Conservation (phyloP, 2,888 invertebrate genomes). For the Sacculina carcini region DNA sequence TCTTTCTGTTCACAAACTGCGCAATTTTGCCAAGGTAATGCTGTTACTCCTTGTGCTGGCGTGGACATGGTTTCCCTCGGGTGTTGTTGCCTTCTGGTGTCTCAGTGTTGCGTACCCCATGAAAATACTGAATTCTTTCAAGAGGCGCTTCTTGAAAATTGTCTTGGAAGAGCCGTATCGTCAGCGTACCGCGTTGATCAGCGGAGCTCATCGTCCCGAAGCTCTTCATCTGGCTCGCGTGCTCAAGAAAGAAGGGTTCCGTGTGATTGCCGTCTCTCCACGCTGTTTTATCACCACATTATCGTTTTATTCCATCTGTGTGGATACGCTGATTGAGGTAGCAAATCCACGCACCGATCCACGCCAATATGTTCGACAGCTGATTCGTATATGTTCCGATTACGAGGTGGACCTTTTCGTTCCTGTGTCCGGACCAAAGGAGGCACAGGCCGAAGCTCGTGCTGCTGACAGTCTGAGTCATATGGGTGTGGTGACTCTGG, state of each 20-base stretch:
- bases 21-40: too few species aligned
- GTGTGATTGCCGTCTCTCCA: neutral
- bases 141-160: neutral
- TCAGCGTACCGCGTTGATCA: neutral
- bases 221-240: neutral
- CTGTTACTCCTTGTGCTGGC: neutral
- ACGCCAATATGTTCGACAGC: neutral
- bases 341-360: neutral
- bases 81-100: neutral
- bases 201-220: neutral
- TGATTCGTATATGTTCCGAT: neutral
- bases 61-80: neutral
- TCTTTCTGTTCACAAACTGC: too few species aligned
- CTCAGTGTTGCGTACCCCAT: neutral
- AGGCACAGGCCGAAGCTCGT: neutral
- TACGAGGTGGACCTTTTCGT: slow-evolving; percentile 3
- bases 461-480: neutral
- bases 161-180: neutral
- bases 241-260: neutral
- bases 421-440: neutral
- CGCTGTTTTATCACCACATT: neutral
- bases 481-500: neutral
- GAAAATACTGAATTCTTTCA: neutral
- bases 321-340: neutral
- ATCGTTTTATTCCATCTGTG: neutral